These are phyloP conservation scores for Drosophila navojoa DNA, from an alignment of 1,140 invertebrate species.

Conservation along the genomic window DNA sequence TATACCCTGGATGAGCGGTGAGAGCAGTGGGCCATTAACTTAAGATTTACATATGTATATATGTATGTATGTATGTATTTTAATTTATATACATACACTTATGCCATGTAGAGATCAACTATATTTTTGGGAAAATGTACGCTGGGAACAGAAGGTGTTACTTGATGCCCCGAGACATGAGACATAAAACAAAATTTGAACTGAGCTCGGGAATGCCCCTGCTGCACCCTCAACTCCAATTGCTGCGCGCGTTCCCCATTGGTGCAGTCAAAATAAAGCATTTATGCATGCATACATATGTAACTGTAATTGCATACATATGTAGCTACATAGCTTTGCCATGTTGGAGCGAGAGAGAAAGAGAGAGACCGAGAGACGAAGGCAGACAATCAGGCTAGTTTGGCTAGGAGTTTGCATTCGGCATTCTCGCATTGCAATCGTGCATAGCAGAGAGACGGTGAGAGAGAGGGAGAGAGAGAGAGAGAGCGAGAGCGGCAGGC, in stretches of 20 bases:
- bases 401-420: slow-evolving; percentile 16
- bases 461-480: slow-evolving; percentile 11
- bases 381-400: background rate
- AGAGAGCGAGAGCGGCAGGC: slow-evolving; percentile 1
- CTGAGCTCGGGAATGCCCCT: slow-evolving; percentile 7
- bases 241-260: background rate
- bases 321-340: slow-evolving; percentile 4
- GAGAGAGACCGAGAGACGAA: background rate
- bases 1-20: background rate
- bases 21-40: background rate
- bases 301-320: slow-evolving; percentile 19
- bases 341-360: background rate
- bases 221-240: slow-evolving; percentile 1
- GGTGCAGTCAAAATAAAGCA: slow-evolving; percentile 3
- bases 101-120: too few species aligned
- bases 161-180: background rate
- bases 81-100: too few species aligned
- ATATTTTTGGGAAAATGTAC: background rate
- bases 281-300: too few species aligned
- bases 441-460: slow-evolving; percentile 20
- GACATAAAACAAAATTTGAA: background rate
- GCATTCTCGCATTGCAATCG: slow-evolving; percentile 34
- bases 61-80: background rate
- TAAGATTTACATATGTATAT: too few species aligned
- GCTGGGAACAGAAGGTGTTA: background rate